These are phyloP conservation scores for Epizoanthus rinbou DNA, from an alignment of 92 coral and sea anemone genomes.

Conservation along the genomic window DNA sequence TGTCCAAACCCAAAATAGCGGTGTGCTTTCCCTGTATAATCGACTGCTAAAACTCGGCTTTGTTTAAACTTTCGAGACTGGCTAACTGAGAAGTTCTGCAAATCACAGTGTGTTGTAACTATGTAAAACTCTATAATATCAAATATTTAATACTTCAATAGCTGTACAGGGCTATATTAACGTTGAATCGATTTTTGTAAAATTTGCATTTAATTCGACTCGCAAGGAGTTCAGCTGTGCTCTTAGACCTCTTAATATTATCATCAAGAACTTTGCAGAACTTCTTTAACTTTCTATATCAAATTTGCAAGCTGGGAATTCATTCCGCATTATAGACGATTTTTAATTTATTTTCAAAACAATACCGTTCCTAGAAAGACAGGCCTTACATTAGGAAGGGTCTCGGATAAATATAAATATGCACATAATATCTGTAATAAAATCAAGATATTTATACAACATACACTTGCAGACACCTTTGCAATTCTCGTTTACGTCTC, in stretches of 20 bases:
- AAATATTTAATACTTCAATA: too few relatives aligned
- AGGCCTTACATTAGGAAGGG: not conserved
- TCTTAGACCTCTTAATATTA: not conserved
- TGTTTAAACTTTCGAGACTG: too few relatives aligned
- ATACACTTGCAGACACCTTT: slow-evolving; percentile 37
- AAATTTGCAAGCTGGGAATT: slow-evolving; percentile 7
- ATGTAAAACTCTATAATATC: too few relatives aligned
- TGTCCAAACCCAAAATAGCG: too few relatives aligned
- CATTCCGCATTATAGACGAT: slow-evolving; percentile 29
- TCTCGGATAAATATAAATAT: slow-evolving; percentile 44
- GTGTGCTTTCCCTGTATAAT: too few relatives aligned
- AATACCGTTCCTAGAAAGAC: slow-evolving; percentile 23
- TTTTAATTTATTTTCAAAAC: slow-evolving; percentile 36
- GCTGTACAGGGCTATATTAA: too few relatives aligned
- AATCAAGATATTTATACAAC: slow-evolving; percentile 43
- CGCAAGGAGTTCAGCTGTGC: not conserved
- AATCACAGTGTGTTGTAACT: too few relatives aligned
- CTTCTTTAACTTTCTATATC: not conserved
- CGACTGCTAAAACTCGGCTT: too few relatives aligned
- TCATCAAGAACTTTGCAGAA: not conserved
- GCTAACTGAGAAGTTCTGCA: too few relatives aligned
- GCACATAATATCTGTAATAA: slow-evolving; percentile 32
- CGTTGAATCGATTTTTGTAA: too few relatives aligned
- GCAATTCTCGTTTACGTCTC: slow-evolving; percentile 17
- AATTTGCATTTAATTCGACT: not conserved